phyloP scores from a whole-genome alignment of 2,797 vertebrate species.

The Anas georgica region DNA sequence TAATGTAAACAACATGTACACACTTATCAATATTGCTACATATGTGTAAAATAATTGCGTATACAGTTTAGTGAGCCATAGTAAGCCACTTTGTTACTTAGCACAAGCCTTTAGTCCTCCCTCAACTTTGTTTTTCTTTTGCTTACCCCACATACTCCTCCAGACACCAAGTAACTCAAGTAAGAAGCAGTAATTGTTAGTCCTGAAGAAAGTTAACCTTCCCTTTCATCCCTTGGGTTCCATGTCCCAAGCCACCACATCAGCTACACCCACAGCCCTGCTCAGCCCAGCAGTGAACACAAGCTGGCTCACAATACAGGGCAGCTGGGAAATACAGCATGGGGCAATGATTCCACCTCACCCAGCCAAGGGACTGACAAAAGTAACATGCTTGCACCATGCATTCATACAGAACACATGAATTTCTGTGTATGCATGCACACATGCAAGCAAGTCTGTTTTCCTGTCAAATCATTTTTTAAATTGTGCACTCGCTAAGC shows the following conservation, averaged over 20 bases:
- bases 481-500: slow-evolving; percentile 36
- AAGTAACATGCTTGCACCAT: accelerated
- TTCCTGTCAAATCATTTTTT: slow-evolving; percentile 42
- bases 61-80: accelerated
- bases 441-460: not conserved
- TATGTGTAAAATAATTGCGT: not conserved
- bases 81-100: not conserved
- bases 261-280: not conserved
- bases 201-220: not conserved
- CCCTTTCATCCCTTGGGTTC: accelerated
- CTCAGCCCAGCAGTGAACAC: not conserved
- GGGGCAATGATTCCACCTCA: not conserved
- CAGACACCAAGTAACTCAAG: not conserved
- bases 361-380: not conserved
- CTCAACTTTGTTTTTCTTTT: not conserved
- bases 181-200: not conserved
- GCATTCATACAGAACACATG: accelerated
- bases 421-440: not conserved
- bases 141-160: not conserved
- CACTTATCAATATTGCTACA: not conserved
- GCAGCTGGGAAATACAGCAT: not conserved
- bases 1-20: accelerated
- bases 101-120: not conserved
- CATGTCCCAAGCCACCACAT: accelerated
- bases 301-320: accelerated